Evolutionary conservation across 2,113 vertebrate species (phyloP).

Genomic region (Stomatorhinus ivindoensis): DNA sequence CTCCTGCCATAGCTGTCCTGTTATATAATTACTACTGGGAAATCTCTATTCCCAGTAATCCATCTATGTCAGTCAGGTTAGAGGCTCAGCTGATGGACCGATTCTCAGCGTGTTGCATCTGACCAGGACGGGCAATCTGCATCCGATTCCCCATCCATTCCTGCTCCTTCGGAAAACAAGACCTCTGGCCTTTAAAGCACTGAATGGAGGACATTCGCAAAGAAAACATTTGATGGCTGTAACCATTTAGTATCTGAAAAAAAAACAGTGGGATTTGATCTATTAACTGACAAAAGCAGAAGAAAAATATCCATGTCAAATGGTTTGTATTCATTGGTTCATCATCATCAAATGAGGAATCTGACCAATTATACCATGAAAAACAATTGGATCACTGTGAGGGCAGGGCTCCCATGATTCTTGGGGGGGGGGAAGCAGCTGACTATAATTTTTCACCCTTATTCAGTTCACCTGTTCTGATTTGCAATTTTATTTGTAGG

Average conservation of each 20-base stretch:
- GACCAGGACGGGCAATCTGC: neutral
- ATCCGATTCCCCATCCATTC: neutral
- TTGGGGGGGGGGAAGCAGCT: no score
- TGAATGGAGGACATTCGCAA: neutral
- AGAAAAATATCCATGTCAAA: neutral
- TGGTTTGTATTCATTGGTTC: neutral
- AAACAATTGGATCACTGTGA: neutral
- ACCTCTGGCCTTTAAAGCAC: neutral
- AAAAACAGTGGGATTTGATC: neutral
- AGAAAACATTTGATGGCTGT: neutral
- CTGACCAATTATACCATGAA: neutral
- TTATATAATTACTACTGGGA: slow-evolving; percentile 27
- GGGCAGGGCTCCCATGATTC: neutral
- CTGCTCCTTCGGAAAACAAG: slow-evolving; percentile 39
- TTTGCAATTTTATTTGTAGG: neutral
- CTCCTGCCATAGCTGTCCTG: slow-evolving; percentile 17
- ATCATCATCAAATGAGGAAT: neutral
- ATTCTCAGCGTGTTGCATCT: neutral
- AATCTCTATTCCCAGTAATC: slow-evolving; percentile 24
- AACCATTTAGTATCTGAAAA: neutral
- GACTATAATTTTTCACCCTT: neutral
- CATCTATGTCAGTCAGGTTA: slow-evolving; percentile 28
- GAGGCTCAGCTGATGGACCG: neutral
- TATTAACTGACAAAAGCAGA: neutral
- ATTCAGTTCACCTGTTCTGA: neutral